Percentiles rank a stretch among this genome's conserved stretches.
These are phyloP conservation scores for Scaeva pyrastri DNA, from an alignment of 2,888 invertebrate species.

Conservation along the genomic window DNA sequence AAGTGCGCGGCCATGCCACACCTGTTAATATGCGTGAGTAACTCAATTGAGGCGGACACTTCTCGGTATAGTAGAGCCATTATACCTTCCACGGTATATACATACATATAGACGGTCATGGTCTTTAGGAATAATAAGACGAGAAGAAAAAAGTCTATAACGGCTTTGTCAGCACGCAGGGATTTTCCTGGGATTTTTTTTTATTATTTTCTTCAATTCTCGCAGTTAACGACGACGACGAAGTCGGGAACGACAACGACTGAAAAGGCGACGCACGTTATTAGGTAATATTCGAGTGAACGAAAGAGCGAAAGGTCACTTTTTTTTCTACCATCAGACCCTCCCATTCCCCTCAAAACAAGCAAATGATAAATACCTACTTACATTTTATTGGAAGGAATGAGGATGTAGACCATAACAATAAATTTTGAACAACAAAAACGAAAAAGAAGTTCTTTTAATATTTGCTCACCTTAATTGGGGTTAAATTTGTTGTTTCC, in stretches of 20 bases:
- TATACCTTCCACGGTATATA: background rate
- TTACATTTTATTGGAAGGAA: background rate
- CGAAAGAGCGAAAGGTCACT: background rate
- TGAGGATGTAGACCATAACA: background rate
- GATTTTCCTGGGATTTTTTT: slow-evolving; percentile 34
- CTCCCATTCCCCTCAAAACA: background rate
- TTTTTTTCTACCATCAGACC: background rate
- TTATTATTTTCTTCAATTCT: slow-evolving; percentile 26
- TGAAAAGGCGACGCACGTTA: background rate
- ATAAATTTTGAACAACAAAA: too few species aligned
- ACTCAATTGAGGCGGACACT: slow-evolving; percentile 48
- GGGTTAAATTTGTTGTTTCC: slow-evolving; percentile 41
- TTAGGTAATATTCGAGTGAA: background rate
- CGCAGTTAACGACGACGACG: background rate
- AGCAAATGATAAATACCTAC: background rate
- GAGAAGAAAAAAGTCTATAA: background rate
- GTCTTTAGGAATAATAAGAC: slow-evolving; percentile 4
- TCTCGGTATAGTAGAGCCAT: background rate
- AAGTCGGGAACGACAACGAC: too few species aligned
- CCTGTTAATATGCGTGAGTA: slow-evolving; percentile 65
- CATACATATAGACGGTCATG: background rate
- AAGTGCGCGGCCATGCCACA: slow-evolving; percentile 39
- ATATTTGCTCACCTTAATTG: slow-evolving; percentile 70
- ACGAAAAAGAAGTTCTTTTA: slow-evolving; percentile 12
- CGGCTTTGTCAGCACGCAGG: slow-evolving; percentile 52